phyloP scores from a whole-genome alignment of 2,888 invertebrate species.

The Ecliptopera silaceata region DNA sequence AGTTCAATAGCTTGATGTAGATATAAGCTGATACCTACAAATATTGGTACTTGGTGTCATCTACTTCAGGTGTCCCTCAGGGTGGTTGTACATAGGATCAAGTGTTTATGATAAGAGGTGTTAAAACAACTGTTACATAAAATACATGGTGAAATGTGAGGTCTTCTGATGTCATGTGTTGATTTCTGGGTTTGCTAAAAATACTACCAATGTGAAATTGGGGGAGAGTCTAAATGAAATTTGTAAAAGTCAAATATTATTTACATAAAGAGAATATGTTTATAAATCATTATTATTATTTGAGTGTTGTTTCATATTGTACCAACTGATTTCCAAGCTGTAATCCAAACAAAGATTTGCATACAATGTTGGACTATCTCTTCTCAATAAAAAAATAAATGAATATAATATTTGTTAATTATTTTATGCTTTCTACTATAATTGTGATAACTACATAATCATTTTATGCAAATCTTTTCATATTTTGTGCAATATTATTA shows the following conservation, averaged over 20 bases:
- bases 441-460: background rate
- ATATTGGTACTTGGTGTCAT: background rate
- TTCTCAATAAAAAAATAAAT: background rate
- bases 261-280: background rate
- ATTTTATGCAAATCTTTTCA: conserved; percentile 9
- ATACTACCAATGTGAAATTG: background rate
- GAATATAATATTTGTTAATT: too few species aligned
- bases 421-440: too few species aligned
- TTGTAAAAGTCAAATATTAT: background rate
- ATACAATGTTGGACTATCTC: background rate
- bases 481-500: background rate
- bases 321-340: background rate
- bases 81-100: background rate
- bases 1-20: background rate
- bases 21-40: background rate
- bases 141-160: too few species aligned
- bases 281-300: background rate
- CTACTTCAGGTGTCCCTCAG: background rate
- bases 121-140: background rate
- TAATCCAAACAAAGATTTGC: conserved; percentile 4
- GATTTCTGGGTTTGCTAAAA: too few species aligned
- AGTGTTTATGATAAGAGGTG: background rate
- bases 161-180: too few species aligned
- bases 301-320: background rate
- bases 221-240: background rate